These are phyloP conservation scores for Dynastes tityus DNA, from an alignment of 2,888 invertebrate genomes.

Conservation along the genomic window DNA sequence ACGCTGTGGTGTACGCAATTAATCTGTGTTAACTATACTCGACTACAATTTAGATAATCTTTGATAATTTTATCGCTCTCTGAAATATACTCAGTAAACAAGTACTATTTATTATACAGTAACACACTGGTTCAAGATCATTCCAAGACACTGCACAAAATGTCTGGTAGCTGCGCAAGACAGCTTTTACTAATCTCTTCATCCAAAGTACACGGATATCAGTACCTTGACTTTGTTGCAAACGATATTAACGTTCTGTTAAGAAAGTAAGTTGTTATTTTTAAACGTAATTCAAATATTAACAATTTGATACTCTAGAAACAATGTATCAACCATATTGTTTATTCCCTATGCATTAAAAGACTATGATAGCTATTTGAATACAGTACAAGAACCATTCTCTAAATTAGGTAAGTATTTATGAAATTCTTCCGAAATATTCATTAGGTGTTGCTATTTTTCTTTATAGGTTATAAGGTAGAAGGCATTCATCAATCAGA, in stretches of 20 bases:
- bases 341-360: slow-evolving; percentile 85
- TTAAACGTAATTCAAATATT: slow-evolving; percentile 24
- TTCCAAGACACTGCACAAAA: not conserved
- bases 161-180: slow-evolving; percentile 59
- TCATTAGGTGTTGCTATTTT: not conserved
- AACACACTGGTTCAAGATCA: no score
- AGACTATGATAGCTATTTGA: slow-evolving; percentile 79
- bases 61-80: no score
- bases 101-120: no score
- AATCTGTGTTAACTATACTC: no score
- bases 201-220: slow-evolving; percentile 79
- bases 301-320: slow-evolving; percentile 71
- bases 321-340: slow-evolving; percentile 76
- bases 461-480: slow-evolving; percentile 72
- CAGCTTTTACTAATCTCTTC: slow-evolving; percentile 80
- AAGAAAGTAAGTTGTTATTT: slow-evolving; percentile 71
- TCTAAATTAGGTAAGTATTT: slow-evolving; percentile 75
- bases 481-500: slow-evolving; percentile 78
- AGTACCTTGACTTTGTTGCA: slow-evolving; percentile 79
- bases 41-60: no score
- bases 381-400: slow-evolving; percentile 75
- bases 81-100: no score
- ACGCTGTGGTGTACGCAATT: no score
- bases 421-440: not conserved
- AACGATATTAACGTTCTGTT: slow-evolving; percentile 77